Evolutionary conservation across 35 echinoderm and acorn worm genomes (phyloP), one percentile per base, ranked within the genome.

Genomic region (Ophiothrix spiculata): DNA sequence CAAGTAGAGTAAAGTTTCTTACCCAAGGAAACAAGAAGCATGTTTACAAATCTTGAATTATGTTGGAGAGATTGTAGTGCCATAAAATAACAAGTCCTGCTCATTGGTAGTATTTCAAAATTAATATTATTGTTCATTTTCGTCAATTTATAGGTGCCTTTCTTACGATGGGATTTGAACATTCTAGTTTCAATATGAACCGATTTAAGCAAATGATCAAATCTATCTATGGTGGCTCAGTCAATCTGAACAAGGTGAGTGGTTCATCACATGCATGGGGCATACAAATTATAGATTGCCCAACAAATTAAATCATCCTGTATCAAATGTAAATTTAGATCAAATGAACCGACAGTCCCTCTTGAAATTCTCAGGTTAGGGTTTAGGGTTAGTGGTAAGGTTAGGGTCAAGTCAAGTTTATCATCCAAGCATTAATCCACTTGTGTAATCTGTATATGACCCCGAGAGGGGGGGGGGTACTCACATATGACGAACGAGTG

Each of bases 151-250:
- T n/a, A 93, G 91, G 91, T 39, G 91, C 81, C 34, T 45, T 89
- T 37, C 32, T 93, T 25, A 85, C 81, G n/a, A 85, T 93, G 86
- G 77, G 81, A 10, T 93, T 79, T 63, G 60, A 88, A 37, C 28
- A 37, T 35, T 33, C 64, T n/a, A n/a, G n/a, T 1, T 93, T 93
- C 35, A 89, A 85, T 87, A 56, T 85, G 38, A 77, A 88, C 38
- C 34, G 75, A 11, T 69, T 86, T 29, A 93, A 93, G 42, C 78
- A 19, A 25, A 75, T 31, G 74, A 78, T 93, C 16, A 38, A 80
- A 36, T 41, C 36, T 64, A 79, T 80, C 39, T 93, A 85, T 77
- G 64, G 75, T 4, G 33, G 54, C 8, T 33, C 32, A 35, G 56
- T 64, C 14, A 82, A 23, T 45, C 80, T 28, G 25, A 45, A 25